phyloP scores from a whole-genome alignment of 1,140 invertebrate species.

The Trichonephila clavipes region DNA sequence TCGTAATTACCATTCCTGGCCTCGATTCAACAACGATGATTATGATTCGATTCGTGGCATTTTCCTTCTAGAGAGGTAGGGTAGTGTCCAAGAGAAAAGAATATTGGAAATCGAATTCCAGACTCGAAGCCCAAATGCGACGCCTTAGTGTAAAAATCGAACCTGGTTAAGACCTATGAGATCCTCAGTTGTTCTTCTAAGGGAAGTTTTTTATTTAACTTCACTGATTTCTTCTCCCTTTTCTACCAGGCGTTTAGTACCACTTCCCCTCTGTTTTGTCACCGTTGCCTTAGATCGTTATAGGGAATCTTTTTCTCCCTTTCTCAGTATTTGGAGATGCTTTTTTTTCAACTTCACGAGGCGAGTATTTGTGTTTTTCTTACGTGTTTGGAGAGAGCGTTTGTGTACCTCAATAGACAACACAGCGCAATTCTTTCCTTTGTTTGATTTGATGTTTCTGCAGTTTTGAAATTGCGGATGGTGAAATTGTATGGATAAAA shows the following conservation, averaged over 20 bases:
- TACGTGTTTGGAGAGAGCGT: slow-evolving; percentile 40
- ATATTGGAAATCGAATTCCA: slow-evolving; percentile 64
- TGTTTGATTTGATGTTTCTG: slow-evolving; percentile 11
- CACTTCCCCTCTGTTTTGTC: slow-evolving; percentile 48
- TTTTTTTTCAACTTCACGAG: neutral
- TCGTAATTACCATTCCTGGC: slow-evolving; percentile 55
- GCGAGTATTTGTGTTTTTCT: slow-evolving; percentile 38
- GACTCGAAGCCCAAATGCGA: slow-evolving; percentile 44
- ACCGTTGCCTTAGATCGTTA: slow-evolving; percentile 58
- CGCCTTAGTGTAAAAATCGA: slow-evolving; percentile 64
- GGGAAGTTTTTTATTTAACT: slow-evolving; percentile 57
- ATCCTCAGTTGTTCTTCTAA: slow-evolving; percentile 48
- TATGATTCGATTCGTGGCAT: slow-evolving; percentile 65
- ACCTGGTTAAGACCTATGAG: slow-evolving; percentile 44
- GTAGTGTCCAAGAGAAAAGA: slow-evolving; percentile 28
- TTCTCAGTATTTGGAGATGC: slow-evolving; percentile 25
- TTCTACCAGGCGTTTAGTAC: slow-evolving; percentile 46
- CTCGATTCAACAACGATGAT: slow-evolving; percentile 66
- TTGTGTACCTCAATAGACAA: slow-evolving; percentile 32
- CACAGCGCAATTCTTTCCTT: neutral
- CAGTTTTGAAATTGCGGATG: neutral
- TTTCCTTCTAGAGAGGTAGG: slow-evolving; percentile 9
- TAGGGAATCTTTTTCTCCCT: slow-evolving; percentile 18
- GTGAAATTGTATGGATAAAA: neutral
- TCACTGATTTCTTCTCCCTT: slow-evolving; percentile 24